phyloP scores from a whole-genome alignment of 2,888 invertebrate species.

The Cantharis rufa region DNA sequence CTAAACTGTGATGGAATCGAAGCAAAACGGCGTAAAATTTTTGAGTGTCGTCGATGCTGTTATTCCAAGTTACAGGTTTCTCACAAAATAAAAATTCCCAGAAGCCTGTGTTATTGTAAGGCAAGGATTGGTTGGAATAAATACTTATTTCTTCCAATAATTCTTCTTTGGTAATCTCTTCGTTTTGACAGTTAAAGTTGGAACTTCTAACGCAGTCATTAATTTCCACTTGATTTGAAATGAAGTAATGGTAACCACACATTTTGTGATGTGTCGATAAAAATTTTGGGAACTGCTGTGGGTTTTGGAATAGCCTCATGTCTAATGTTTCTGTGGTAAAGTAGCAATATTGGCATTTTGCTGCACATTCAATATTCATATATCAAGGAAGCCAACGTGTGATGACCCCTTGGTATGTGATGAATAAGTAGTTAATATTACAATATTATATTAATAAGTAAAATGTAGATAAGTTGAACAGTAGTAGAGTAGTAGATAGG shows the following conservation, averaged over 20 bases:
- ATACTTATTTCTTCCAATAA: not conserved
- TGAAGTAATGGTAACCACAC: not conserved
- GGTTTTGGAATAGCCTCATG: not conserved
- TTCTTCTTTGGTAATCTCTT: not conserved
- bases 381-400: no score
- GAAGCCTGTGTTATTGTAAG: not conserved
- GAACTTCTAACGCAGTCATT: not conserved
- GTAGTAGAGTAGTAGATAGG: no score
- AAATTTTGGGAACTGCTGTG: not conserved
- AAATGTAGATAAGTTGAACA: no score
- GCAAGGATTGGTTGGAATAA: not conserved
- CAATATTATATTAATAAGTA: no score
- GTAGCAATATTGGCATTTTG: no score
- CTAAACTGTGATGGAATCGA: not conserved
- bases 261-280: not conserved
- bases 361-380: no score
- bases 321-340: no score
- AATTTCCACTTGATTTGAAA: not conserved
- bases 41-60: not conserved
- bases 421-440: no score
- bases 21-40: not conserved
- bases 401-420: no score
- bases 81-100: not conserved
- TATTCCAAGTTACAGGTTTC: not conserved
- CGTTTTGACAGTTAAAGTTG: not conserved